Evolutionary conservation across 2,888 invertebrate genomes (phyloP).

Genomic region (Xanthia togata): DNA sequence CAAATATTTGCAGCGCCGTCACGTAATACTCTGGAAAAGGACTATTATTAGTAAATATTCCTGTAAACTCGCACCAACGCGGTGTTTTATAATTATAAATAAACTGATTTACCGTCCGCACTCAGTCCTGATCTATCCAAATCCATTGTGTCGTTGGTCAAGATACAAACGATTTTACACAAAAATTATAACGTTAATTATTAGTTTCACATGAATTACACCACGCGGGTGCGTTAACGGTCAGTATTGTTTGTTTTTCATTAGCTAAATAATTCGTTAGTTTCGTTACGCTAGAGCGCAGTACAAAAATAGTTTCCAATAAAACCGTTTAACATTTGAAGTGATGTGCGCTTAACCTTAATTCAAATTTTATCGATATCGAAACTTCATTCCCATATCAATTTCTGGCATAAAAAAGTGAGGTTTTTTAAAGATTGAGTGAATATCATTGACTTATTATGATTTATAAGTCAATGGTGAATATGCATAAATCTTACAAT

Average conservation of each 20-base stretch:
- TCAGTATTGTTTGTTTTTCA: slow-evolving; percentile 81
- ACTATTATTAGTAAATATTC: slow-evolving; percentile 75
- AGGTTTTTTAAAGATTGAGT: background rate
- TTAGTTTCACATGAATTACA: slow-evolving; percentile 65
- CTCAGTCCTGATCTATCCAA: slow-evolving; percentile 78
- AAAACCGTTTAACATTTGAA: slow-evolving; percentile 72
- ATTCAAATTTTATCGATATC: slow-evolving; percentile 59
- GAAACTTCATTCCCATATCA: slow-evolving; percentile 1
- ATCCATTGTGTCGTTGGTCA: slow-evolving; percentile 75
- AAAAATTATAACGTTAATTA: slow-evolving; percentile 53
- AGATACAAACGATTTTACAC: slow-evolving; percentile 45
- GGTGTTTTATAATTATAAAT: slow-evolving; percentile 76
- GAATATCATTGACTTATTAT: no score
- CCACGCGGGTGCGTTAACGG: slow-evolving; percentile 72
- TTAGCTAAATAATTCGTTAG: slow-evolving; percentile 80
- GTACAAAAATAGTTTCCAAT: slow-evolving; percentile 81
- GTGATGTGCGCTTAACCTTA: slow-evolving; percentile 42
- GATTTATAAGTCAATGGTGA: no score
- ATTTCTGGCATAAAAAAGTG: no score
- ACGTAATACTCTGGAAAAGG: slow-evolving; percentile 84
- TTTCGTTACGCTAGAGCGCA: slow-evolving; percentile 77
- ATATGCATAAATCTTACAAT: background rate
- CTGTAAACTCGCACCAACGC: slow-evolving; percentile 81
- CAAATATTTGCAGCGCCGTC: slow-evolving; percentile 86
- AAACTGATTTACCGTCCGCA: slow-evolving; percentile 81